Evolutionary conservation across 2,113 vertebrate species (phyloP), one percentile per base, ranked within the genome.

Genomic region (Thoracochromis brauschi): DNA sequence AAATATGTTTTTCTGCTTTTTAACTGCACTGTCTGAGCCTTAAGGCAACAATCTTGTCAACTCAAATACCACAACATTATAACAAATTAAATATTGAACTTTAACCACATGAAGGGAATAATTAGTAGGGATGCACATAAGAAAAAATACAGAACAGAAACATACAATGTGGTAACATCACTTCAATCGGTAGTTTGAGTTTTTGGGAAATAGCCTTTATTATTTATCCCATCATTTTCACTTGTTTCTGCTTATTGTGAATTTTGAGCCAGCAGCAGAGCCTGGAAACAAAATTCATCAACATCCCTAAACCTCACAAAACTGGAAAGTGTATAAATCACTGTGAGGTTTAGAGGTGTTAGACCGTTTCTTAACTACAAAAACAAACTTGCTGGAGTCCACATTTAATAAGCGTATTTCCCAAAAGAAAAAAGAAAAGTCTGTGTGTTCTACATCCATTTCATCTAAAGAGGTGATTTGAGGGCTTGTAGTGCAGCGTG

Each of bases 401-500:
- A 26, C 19, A 63, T 55, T 55, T 5, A 33, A 75, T 33, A 38
- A 79, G 11, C 0, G 19, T 33, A 49, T 87, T 80, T 71, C 47
- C 81, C 26, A 81, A 91, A 83, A 68, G 4, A 6, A 21, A 16
- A 83, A 40, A 14, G 16, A 21, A 24, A 53, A 7, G n/a, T 29
- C 33, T 14, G 12, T 11, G 26, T 26, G 24, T 82, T 5, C 9
- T 49, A 17, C 65, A 65, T 86, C 29, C 38, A 31, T 81, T 47
- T 96, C 68, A 95, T 92, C 93, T 94, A 33, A 96, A 90, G 71
- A 97, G 94, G 86, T 91, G 92, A 35, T 87, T 85, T 0, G 94
- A 88, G 1, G 96, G 96, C 84, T 96, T 96, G 94, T 93, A 96
- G 54, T 95, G 92, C 26, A 96, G 96, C 3, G 96, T 96, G 35